A percentile compares a stretch with the other conserved stretches of the same genome.
Evolutionary conservation across 2,113 vertebrate species (phyloP).

Genomic region (Polyodon spathula): DNA sequence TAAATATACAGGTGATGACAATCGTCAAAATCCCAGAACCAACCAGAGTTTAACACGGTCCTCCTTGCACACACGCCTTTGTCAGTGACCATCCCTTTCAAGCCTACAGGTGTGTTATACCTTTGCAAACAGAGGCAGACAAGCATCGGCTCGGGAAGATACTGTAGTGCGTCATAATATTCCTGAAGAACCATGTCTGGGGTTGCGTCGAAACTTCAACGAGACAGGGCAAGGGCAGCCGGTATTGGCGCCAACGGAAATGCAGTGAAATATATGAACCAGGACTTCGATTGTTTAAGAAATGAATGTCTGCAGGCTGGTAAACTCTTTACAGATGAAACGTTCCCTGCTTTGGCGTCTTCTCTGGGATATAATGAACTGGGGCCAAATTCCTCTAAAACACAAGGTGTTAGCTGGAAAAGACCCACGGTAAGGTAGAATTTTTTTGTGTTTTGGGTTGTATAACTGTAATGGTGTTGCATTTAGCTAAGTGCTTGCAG

Average conservation of each 20-base stretch:
- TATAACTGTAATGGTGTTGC: background rate
- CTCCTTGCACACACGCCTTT: no score
- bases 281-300: slow-evolving; percentile 60
- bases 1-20: no score
- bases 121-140: no score
- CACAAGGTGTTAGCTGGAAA: slow-evolving; percentile 64
- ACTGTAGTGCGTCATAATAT: background rate
- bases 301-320: slow-evolving; percentile 45
- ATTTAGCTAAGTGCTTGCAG: no score
- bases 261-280: slow-evolving; percentile 53
- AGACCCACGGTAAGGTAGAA: slow-evolving; percentile 60
- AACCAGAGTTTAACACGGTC: no score
- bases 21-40: no score
- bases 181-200: slow-evolving; percentile 42
- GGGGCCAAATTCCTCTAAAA: slow-evolving; percentile 57
- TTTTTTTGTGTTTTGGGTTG: background rate
- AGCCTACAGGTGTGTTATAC: no score
- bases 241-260: slow-evolving; percentile 45
- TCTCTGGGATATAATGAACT: slow-evolving; percentile 64
- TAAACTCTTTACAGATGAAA: slow-evolving; percentile 63
- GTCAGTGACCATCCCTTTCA: no score
- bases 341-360: slow-evolving; percentile 59
- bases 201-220: slow-evolving; percentile 10
- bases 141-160: no score
- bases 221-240: background rate